Evolutionary conservation across 1,140 invertebrate genomes (phyloP).

Genomic region (Drosophila sp.): DNA sequence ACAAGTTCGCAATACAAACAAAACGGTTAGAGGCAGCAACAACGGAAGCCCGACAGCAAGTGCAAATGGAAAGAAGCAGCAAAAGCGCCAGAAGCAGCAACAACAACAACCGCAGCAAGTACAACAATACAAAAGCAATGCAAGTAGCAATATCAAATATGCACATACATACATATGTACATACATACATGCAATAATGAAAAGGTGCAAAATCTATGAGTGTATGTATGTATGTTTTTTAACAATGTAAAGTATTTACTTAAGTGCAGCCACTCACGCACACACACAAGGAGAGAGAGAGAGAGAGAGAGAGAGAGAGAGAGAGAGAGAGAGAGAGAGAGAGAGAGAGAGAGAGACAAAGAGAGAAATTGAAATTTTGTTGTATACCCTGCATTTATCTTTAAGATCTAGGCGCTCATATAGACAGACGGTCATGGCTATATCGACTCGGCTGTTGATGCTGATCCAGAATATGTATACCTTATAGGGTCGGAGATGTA

Average conservation of each 20-base stretch:
- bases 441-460: too few relatives aligned
- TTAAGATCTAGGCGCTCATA: background rate
- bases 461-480: too few relatives aligned
- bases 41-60: constrained; percentile 7
- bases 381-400: constrained; percentile 11
- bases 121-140: constrained; percentile 13
- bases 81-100: constrained; percentile 11
- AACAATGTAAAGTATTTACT: constrained; percentile 19
- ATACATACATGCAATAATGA: constrained; percentile 28
- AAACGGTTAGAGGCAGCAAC: background rate
- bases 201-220: constrained; percentile 38
- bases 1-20: constrained; percentile 34
- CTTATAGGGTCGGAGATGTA: too few relatives aligned
- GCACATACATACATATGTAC: too few relatives aligned
- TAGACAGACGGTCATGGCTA: too few relatives aligned
- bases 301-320: too few relatives aligned
- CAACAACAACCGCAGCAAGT: constrained; percentile 15
- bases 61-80: constrained; percentile 22
- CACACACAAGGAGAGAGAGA: constrained; percentile 6
- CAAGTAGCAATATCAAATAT: constrained; percentile 37
- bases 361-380: too few relatives aligned
- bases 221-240: constrained; percentile 16
- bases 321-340: too few relatives aligned
- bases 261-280: constrained; percentile 34
- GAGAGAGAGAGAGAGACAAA: too few relatives aligned